Percentiles rank a stretch among this genome's conserved stretches.
These are phyloP conservation scores for Cloeon dipterum DNA, from an alignment of 2,888 invertebrate genomes.

Conservation along the genomic window DNA sequence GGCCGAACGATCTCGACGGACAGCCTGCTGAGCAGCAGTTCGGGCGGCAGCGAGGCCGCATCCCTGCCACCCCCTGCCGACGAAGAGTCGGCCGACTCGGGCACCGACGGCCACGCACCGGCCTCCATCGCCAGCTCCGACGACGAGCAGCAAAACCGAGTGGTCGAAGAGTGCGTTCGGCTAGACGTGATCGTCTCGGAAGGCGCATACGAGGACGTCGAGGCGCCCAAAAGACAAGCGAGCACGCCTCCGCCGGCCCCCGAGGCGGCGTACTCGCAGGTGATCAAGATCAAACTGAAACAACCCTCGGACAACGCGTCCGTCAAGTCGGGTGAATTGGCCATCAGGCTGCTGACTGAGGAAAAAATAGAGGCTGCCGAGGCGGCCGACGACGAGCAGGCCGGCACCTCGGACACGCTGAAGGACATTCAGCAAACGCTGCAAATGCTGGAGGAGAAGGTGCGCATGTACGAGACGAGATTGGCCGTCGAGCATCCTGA, in stretches of 20 bases:
- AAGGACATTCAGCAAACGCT: constrained; percentile 20
- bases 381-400: constrained; percentile 15
- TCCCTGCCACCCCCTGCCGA: constrained; percentile 6
- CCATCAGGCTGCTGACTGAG: too few relatives aligned
- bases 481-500: constrained; percentile 3
- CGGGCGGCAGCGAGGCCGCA: not conserved
- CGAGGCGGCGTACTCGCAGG: constrained; percentile 17
- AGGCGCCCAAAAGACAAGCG: too few relatives aligned
- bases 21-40: constrained; percentile 15
- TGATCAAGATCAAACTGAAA: too few relatives aligned
- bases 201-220: not conserved
- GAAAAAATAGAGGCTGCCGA: constrained; percentile 11
- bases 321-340: too few relatives aligned
- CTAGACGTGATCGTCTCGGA: not conserved
- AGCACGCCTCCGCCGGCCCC: constrained; percentile 1
- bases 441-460: constrained; percentile 21
- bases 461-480: constrained; percentile 11
- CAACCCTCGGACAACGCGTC: too few relatives aligned
- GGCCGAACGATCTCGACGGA: constrained; percentile 11
- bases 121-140: constrained; percentile 5
- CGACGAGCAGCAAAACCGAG: not conserved
- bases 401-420: constrained; percentile 16
- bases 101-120: constrained; percentile 8
- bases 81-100: constrained; percentile 7
- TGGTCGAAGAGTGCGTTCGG: constrained; percentile 9